Percentiles rank a stretch among this genome's conserved stretches.
phyloP scores from a whole-genome alignment of 2,797 vertebrate genomes.

The Rhodeus uyekii region DNA sequence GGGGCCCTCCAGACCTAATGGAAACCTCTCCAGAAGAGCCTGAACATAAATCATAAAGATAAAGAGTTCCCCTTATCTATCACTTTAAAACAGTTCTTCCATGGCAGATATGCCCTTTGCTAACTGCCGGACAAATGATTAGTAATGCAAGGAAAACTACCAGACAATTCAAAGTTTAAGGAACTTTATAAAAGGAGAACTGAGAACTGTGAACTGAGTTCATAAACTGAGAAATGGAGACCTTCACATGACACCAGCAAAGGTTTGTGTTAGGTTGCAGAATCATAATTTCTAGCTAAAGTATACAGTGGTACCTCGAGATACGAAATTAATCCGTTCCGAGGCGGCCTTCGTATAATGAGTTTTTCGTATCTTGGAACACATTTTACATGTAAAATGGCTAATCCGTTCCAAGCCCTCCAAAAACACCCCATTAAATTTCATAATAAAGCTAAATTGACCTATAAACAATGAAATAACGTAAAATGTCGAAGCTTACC shows the following conservation, averaged over 20 bases:
- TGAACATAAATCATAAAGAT: slow-evolving; percentile 53
- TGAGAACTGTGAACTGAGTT: no score
- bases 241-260: background rate
- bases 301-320: no score
- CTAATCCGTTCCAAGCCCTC: no score
- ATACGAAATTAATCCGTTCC: no score
- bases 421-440: no score
- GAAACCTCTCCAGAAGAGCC: slow-evolving; percentile 80
- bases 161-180: background rate
- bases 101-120: background rate
- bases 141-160: background rate
- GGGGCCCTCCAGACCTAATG: slow-evolving; percentile 69
- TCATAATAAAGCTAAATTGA: no score
- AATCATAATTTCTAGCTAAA: background rate
- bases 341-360: no score
- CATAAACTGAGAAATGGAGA: background rate
- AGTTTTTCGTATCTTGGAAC: no score
- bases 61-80: background rate
- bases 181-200: background rate
- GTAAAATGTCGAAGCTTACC: no score
- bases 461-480: no score
- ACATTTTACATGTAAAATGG: no score
- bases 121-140: background rate
- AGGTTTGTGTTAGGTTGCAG: background rate
- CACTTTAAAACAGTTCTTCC: background rate